Conservation (phyloP, 2,888 invertebrate species). For the Eupeodes luniger region DNA sequence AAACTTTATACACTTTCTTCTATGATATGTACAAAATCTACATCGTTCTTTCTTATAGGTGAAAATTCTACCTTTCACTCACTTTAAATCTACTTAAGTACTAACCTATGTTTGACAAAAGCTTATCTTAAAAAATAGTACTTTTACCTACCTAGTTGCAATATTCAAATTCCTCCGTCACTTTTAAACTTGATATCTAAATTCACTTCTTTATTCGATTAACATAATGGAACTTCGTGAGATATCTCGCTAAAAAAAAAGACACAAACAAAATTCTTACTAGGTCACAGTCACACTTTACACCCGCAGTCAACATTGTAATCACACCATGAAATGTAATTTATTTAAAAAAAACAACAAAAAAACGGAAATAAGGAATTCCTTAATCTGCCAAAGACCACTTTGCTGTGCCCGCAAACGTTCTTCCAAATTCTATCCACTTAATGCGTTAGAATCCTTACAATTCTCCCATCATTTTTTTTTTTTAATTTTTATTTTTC, state of each 20-base stretch:
- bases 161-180: not conserved
- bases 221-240: conserved; percentile 29
- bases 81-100: no score
- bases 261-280: not conserved
- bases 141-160: not conserved
- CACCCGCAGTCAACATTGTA: not conserved
- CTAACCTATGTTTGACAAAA: no score
- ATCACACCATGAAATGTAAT: conserved; percentile 54
- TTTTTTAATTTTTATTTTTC: not conserved
- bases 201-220: conserved; percentile 34
- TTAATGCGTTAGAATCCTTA: conserved; percentile 71
- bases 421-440: conserved; percentile 57
- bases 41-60: no score
- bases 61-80: no score
- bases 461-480: conserved; percentile 25
- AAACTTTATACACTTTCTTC: no score
- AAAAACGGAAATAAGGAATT: not conserved
- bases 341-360: conserved; percentile 9
- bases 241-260: not conserved
- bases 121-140: no score
- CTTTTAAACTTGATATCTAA: conserved; percentile 12
- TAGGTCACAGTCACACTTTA: conserved; percentile 25
- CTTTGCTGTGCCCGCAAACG: conserved; percentile 48
- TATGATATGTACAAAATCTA: no score
- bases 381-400: conserved; percentile 44